Base-by-base conservation (phyloP, 2,797 vertebrate species). In the Myotis findleyi region DNA sequence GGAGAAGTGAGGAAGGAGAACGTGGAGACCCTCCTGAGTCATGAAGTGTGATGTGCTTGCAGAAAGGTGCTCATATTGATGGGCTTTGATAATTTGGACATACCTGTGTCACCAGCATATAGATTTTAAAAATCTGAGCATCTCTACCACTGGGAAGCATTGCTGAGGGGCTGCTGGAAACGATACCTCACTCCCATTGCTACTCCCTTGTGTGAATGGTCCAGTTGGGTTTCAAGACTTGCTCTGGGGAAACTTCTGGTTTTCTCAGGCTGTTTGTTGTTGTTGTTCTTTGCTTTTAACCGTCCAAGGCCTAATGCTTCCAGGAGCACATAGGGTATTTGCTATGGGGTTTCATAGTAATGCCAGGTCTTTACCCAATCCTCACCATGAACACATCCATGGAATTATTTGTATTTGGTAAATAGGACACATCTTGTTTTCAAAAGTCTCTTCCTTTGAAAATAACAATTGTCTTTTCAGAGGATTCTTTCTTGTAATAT, bases 321-420 rank as follows among this genome's bases (percentile, higher is more conserved):
- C 41, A 64, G 21, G 6, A 66, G 47, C 13, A 4, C 2, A 53
- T n/a, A 71, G 20, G n/a, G 10, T 77, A 3, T 88, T 82, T 66
- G 76, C 16, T 77, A 3, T 93, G 79, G 25, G 30, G 73, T 92
- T 95, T 97, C 53, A 80, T 55, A 62, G 36, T 79, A 25, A 82
- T 36, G 47, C 17, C 36, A 10, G 12, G 21, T 72, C 44, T n/a
- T 87, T 7, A 3, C 53, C 30, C 20, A 68, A 0, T 6, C 8
- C 27, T 21, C 7, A 17, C 59, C 33, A 27, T 64, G 41, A 59
- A 73, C 47, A 20, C 3, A 11, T 38, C n/a, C 10, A 25, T 93
- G 51, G 10, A 72, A 64, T 47, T 82, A 27, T 38, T 83, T 83
- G 57, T 85, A 23, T 44, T 86, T 86, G 73, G 64, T 85, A 83